These are phyloP conservation scores for Uria lomvia DNA, from an alignment of 2,113 vertebrate genomes.

Conservation along the genomic window DNA sequence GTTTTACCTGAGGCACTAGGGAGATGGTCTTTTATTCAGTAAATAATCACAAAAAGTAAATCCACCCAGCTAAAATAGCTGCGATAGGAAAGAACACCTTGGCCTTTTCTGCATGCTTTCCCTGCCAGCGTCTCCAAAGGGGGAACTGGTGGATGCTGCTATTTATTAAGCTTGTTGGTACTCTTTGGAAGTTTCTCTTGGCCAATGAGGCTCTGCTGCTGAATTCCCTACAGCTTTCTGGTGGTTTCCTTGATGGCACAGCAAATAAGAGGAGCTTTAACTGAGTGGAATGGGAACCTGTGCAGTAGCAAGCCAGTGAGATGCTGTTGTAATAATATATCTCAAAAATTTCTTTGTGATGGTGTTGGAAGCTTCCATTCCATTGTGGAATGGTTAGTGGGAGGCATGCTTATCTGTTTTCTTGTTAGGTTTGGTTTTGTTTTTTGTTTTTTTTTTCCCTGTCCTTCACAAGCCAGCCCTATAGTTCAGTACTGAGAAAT, in stretches of 20 bases:
- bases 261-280: neutral
- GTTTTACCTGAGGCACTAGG: neutral
- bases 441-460: too few relatives aligned
- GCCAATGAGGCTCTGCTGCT: neutral
- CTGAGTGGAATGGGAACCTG: neutral
- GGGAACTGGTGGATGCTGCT: neutral
- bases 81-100: neutral
- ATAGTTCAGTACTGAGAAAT: neutral
- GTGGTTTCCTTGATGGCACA: neutral
- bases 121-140: rapidly evolving
- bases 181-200: neutral
- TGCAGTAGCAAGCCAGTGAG: neutral
- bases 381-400: neutral
- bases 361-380: neutral
- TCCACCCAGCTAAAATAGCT: neutral
- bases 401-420: neutral
- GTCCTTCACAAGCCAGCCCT: neutral
- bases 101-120: neutral
- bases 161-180: neutral
- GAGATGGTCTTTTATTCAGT: neutral
- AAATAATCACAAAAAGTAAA: neutral
- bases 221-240: neutral
- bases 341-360: neutral
- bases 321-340: neutral
- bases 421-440: neutral